These are phyloP conservation scores for Morphnarchus princeps DNA, from an alignment of 2,113 vertebrate genomes.

Conservation along the genomic window DNA sequence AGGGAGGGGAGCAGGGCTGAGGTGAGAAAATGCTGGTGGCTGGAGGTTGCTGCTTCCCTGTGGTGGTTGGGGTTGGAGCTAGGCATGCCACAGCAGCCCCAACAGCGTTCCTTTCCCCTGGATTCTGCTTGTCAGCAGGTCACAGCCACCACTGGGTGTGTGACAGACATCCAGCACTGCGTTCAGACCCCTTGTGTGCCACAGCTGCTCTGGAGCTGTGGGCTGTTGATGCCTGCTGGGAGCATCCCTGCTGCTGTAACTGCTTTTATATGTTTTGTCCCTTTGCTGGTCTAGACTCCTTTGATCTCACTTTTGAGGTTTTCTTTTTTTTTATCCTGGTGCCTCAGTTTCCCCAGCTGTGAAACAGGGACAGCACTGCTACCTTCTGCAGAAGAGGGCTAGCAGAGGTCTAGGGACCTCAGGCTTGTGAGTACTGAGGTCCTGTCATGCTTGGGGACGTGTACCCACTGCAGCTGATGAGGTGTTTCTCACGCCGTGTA, in stretches of 20 bases:
- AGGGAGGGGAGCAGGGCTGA: background rate
- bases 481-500: accelerated
- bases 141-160: background rate
- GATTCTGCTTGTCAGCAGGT: background rate
- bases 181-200: no score
- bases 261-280: background rate
- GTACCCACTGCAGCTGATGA: accelerated
- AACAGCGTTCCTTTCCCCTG: accelerated
- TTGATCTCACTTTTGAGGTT: background rate
- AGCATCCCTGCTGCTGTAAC: background rate
- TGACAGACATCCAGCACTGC: background rate
- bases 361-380: background rate
- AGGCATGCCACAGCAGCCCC: no score
- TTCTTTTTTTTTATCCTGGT: background rate
- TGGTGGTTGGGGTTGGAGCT: background rate
- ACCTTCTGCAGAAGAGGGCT: background rate
- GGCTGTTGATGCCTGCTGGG: background rate
- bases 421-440: background rate
- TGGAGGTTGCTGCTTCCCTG: background rate
- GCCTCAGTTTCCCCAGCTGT: background rate
- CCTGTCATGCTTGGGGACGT: background rate
- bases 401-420: background rate
- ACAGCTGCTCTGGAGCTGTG: no score
- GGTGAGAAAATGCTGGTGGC: background rate
- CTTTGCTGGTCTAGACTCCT: background rate